Evolutionary conservation across 2,797 vertebrate genomes (phyloP), one percentile per base, ranked within the genome.

Genomic region (Remorina albescens): DNA sequence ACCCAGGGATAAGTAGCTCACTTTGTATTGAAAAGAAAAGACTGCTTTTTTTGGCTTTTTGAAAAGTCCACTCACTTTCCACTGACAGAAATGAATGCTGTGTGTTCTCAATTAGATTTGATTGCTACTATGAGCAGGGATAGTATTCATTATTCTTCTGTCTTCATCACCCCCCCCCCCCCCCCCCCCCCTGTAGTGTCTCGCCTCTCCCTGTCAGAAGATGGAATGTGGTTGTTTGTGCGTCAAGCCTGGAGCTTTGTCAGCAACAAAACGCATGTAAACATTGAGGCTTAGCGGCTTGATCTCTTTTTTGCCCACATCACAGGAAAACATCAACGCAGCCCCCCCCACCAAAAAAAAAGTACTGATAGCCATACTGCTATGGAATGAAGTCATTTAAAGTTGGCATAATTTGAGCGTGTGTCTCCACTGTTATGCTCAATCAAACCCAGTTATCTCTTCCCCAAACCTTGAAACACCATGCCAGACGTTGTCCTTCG

Each of bases 171-270:
- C 25, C 26, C 71, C 5, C 19, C 25, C 41, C 46, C 28, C 50
- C 28, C 67, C 1, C 26, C 37, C 23, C 32, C 62, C 71, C 58
- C 39, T 62, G 32, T 66, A 19, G 42, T 41, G 72, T 74, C 64
- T 65, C 11, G n/a, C 61, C 37, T 81, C 46, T 77, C 39, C 76
- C 19, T 2, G 25, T 73, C 69, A 81, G 75, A 86, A 70, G 58
- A 67, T 87, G 86, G 89, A 89, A 92, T 91, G 83, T 66, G 58
- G 85, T 85, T 90, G 78, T 88, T 87, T 80, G 74, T 55, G 44
- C 5, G 16, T 6, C 8, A 18, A 73, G 74, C 64, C 75, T 53
- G 69, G 37, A 81, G 82, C 80, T 67, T 80, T 10, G 54, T 88
- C 83, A 79, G 67, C 71, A 75, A 41, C 80, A 74, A 50, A 74